Evolutionary conservation across 2,888 invertebrate genomes (phyloP).

Genomic region (Molorchus minor): DNA sequence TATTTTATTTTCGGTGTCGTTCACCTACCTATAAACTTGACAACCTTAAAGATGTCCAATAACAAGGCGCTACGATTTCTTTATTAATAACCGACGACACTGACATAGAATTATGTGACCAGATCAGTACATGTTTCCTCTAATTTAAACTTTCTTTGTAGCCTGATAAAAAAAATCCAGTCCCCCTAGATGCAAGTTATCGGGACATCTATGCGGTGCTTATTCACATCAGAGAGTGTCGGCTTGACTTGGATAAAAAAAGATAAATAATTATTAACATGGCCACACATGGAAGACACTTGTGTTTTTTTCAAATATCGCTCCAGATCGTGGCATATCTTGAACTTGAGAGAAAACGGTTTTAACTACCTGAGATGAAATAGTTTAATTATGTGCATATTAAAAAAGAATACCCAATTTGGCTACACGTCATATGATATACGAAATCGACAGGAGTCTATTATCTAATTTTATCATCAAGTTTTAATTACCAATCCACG

Average conservation of each 20-base stretch:
- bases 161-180: constrained; percentile 7
- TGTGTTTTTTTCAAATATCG: constrained; percentile 20
- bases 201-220: constrained; percentile 24
- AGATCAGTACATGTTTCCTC: neutral
- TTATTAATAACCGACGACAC: constrained; percentile 1
- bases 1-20: neutral
- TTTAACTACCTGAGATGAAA: neutral
- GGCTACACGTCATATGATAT: neutral
- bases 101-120: constrained; percentile 3
- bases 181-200: constrained; percentile 17
- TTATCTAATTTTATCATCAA: constrained; percentile 14
- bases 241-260: constrained; percentile 26
- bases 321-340: neutral
- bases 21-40: neutral
- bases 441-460: neutral
- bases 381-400: constrained; percentile 15
- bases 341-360: neutral
- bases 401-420: neutral
- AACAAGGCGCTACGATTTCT: neutral
- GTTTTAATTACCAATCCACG: neutral
- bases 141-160: constrained; percentile 4
- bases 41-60: neutral
- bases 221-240: constrained; percentile 32
- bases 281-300: constrained; percentile 41
- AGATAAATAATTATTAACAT: constrained; percentile 39